phyloP scores from a whole-genome alignment of 2,888 invertebrate genomes.

The Gonocerus acuteangulatus region DNA sequence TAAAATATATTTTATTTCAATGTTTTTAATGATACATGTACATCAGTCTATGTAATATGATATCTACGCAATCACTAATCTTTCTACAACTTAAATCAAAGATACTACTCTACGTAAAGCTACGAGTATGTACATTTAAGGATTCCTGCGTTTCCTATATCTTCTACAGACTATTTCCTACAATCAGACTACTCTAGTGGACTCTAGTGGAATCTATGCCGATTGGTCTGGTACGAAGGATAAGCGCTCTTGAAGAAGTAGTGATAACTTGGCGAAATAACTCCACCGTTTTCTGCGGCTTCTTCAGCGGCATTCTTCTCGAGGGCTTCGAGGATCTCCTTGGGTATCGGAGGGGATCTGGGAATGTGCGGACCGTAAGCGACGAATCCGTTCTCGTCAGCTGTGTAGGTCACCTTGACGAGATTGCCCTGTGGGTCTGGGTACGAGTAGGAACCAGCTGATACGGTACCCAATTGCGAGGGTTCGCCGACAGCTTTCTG shows the following conservation, averaged over 20 bases:
- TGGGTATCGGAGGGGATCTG: slow-evolving; percentile 41
- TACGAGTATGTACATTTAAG: no score
- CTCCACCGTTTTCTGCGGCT: slow-evolving; percentile 33
- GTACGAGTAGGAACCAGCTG: slow-evolving; percentile 62
- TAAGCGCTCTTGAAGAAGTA: slow-evolving; percentile 27
- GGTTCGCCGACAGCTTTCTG: slow-evolving; percentile 51
- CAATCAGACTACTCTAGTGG: no score
- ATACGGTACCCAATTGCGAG: slow-evolving; percentile 58
- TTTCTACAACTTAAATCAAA: no score
- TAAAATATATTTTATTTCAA: no score
- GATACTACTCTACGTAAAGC: no score
- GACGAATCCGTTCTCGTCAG: slow-evolving; percentile 59
- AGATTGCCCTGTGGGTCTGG: slow-evolving; percentile 47
- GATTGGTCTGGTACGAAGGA: background rate
- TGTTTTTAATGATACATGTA: no score
- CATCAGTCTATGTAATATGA: no score
- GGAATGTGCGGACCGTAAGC: slow-evolving; percentile 40
- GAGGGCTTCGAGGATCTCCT: slow-evolving; percentile 38
- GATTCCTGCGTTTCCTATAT: no score
- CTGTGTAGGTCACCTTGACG: slow-evolving; percentile 43
- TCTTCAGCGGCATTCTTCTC: slow-evolving; percentile 35
- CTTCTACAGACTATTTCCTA: no score
- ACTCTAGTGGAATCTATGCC: no score
- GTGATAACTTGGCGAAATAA: slow-evolving; percentile 27
- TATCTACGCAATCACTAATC: no score